Evolutionary conservation across 2,797 vertebrate genomes (phyloP).

Genomic region (Anolis apletophallus): DNA sequence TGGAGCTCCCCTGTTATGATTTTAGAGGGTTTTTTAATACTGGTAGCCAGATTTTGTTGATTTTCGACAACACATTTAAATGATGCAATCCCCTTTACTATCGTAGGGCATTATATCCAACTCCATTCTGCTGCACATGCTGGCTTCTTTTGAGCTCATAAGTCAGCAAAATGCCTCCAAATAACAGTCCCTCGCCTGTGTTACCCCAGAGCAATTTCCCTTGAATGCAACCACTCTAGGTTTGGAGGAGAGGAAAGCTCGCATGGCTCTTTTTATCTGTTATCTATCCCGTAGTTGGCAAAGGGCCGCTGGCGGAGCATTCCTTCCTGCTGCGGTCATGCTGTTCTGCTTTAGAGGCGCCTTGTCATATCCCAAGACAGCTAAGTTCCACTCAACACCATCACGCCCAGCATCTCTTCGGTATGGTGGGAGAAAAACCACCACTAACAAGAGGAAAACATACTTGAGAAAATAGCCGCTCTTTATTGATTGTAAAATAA

Average conservation of each 20-base stretch:
- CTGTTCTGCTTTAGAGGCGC: constrained; percentile 22
- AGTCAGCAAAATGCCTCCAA: neutral
- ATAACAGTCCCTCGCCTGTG: neutral
- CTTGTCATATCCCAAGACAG: constrained; percentile 1
- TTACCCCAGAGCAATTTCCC: neutral
- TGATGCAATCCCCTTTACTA: neutral
- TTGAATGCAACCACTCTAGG: neutral
- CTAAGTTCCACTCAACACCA: constrained; percentile 35
- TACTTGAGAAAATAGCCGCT: neutral
- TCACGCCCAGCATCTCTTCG: constrained; percentile 18
- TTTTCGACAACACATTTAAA: neutral
- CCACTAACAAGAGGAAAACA: neutral
- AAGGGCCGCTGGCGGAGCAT: neutral
- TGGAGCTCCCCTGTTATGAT: too few species aligned
- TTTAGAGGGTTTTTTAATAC: too few species aligned
- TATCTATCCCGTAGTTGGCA: constrained; percentile 8
- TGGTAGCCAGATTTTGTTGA: too few species aligned
- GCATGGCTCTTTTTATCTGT: constrained; percentile 17
- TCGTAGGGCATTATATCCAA: neutral
- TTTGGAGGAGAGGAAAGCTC: neutral
- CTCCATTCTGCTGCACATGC: neutral
- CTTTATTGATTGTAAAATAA: constrained; percentile 2
- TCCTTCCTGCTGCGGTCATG: constrained; percentile 5
- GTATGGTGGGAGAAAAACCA: neutral
- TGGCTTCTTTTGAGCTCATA: neutral